Base-by-base conservation (phyloP, 2,113 vertebrate genomes). In the Ornithorhynchus anatinus region DNA sequence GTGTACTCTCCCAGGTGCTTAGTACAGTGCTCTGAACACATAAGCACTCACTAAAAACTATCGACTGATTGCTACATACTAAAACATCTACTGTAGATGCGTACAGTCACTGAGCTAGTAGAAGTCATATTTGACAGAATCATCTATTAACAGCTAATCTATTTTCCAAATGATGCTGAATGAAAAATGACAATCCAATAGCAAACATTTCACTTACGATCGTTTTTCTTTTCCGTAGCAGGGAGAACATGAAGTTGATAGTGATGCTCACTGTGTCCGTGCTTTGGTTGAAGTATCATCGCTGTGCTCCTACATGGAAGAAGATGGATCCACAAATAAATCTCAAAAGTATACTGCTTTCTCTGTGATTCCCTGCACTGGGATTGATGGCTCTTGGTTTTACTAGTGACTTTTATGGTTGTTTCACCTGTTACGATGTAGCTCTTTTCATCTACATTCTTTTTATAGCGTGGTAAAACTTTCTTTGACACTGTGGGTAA, bases 211-310 rank as follows among this genome's bases (percentile, higher is more conserved):
- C 71, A 75, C 22, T 48, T 23, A 13, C 56, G 38, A 56, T 81
- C 67, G 59, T 56, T 0, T 0, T 20, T 45, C 57, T 69, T 81
- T 57, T 50, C 75, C 85, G 61, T 10, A 43, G 77, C 70, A 78
- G 81, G 75, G 53, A 72, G 73, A 93, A 77, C 66, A 97, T 97
- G 96, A 94, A 86, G 89, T 47, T 22, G 35, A 48, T 89, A 48
- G 80, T 93, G 50, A 25, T 92, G 75, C 77, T 93, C 72, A 23
- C 81, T 22, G 82, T 91, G 14, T 48, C 85, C 3, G 17, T 93
- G 69, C 71, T 88, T 4, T 90, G 82, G 32, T 57, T 95, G 71
- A 90, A 84, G 0, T 76, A 60, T 12, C 79, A 92, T 23, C 76
- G 77, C 3, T 90, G 91, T 2, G 89, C 86, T 20, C 89, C 91